phyloP scores from a whole-genome alignment of 2,888 invertebrate genomes.

The Drosophila seclusa region DNA sequence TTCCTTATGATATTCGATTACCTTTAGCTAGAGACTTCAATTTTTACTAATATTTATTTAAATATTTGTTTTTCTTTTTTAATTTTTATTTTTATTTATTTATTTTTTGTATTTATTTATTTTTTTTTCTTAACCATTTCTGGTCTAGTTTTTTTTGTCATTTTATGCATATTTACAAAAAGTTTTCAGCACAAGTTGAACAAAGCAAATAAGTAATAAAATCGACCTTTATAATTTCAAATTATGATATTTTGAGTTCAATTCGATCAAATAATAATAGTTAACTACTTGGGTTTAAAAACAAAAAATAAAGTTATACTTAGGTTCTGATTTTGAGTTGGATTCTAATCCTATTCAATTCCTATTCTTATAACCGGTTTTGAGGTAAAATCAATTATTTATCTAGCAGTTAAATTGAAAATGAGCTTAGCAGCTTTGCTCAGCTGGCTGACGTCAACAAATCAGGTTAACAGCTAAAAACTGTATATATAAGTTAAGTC shows the following conservation, averaged over 20 bases:
- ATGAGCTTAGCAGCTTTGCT: not conserved
- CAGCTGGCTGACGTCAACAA: not conserved
- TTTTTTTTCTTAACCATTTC: not conserved
- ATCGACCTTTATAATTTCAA: too few relatives aligned
- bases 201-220: not conserved
- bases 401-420: not conserved
- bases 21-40: not conserved
- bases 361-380: not conserved
- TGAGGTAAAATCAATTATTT: not conserved
- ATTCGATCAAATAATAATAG: not conserved
- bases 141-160: not conserved
- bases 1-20: not conserved
- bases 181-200: not conserved
- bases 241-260: too few relatives aligned
- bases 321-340: not conserved
- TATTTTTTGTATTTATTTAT: not conserved
- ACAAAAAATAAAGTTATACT: not conserved
- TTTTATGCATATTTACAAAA: not conserved
- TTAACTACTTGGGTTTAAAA: not conserved
- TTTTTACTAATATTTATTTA: not conserved
- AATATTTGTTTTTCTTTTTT: too few relatives aligned
- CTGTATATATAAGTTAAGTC: not conserved
- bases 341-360: not conserved
- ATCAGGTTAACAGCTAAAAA: not conserved
- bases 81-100: too few relatives aligned